phyloP scores from a whole-genome alignment of 1,140 invertebrate species.

The Camponotus floridanus region DNA sequence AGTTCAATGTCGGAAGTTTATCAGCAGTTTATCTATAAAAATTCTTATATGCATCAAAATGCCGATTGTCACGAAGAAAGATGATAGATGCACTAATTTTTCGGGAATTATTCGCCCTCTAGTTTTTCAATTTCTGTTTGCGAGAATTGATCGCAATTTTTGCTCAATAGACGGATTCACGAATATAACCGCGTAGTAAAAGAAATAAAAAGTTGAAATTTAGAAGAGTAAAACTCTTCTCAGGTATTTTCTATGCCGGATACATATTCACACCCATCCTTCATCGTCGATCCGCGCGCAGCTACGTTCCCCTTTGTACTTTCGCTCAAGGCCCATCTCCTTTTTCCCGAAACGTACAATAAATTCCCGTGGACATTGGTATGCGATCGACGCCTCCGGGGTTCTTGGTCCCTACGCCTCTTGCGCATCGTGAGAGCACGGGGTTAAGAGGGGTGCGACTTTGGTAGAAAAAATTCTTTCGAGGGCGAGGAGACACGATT shows the following conservation, averaged over 20 bases:
- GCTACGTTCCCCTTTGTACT: conserved; percentile 66
- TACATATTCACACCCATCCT: conserved; percentile 68
- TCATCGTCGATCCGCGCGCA: conserved; percentile 57
- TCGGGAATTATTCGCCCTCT: background rate
- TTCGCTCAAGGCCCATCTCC: conserved; percentile 56
- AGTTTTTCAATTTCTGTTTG: background rate
- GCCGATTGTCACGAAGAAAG: background rate
- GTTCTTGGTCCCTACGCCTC: conserved; percentile 52
- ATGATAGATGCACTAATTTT: background rate
- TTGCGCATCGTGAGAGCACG: conserved; percentile 42
- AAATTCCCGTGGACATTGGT: conserved; percentile 80
- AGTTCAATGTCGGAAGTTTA: background rate
- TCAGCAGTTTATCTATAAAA: background rate
- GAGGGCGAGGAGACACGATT: conserved; percentile 12
- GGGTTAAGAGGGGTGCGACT: conserved; percentile 39
- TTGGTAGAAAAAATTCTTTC: conserved; percentile 58
- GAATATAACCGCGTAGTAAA: background rate
- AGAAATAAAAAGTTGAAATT: conserved; percentile 62
- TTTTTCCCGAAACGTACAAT: conserved; percentile 71
- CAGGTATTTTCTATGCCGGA: conserved; percentile 62
- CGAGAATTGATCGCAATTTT: background rate
- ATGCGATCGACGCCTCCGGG: conserved; percentile 76
- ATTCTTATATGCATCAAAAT: background rate
- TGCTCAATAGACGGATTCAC: conserved; percentile 30
- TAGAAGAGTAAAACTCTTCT: conserved; percentile 39